Conservation (phyloP, 2,113 vertebrate species). For the Leucoraja erinaceus region DNA sequence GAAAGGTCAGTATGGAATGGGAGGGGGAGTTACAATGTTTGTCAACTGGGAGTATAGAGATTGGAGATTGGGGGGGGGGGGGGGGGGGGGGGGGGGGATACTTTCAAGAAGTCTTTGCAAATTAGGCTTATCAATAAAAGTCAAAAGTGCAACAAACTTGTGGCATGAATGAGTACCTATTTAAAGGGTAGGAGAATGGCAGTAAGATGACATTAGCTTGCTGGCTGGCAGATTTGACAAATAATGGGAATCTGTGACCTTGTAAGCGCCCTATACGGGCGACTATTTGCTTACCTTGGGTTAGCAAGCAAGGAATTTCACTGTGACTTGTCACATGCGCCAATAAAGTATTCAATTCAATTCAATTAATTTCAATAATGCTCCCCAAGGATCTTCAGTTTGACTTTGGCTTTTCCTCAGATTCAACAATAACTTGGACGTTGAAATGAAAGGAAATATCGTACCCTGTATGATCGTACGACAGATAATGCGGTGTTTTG, state of each 20-base stretch:
- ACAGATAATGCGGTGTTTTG: not conserved
- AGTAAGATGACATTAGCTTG: not conserved
- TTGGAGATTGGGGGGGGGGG: too few species aligned
- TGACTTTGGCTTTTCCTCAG: not conserved
- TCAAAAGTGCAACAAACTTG: not conserved
- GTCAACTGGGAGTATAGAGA: not conserved
- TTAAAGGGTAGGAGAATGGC: not conserved
- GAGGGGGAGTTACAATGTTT: too few species aligned
- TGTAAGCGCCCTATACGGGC: too few species aligned
- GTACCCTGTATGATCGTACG: not conserved
- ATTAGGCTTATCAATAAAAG: not conserved
- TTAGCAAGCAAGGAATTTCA: too few species aligned
- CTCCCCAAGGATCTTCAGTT: not conserved
- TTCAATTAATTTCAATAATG: not conserved
- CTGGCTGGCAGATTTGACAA: not conserved
- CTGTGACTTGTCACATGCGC: too few species aligned
- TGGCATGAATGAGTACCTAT: not conserved
- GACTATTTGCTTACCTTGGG: too few species aligned
- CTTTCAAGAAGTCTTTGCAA: not conserved
- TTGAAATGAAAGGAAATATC: not conserved
- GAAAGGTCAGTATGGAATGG: too few species aligned
- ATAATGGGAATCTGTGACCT: too few species aligned
- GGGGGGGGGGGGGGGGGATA: not conserved
- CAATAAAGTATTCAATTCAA: too few species aligned
- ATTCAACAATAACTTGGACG: not conserved